Evolutionary conservation across 2,888 invertebrate genomes (phyloP), one percentile per base, ranked within the genome.

Genomic region (Lasioglossum oenotherae): DNA sequence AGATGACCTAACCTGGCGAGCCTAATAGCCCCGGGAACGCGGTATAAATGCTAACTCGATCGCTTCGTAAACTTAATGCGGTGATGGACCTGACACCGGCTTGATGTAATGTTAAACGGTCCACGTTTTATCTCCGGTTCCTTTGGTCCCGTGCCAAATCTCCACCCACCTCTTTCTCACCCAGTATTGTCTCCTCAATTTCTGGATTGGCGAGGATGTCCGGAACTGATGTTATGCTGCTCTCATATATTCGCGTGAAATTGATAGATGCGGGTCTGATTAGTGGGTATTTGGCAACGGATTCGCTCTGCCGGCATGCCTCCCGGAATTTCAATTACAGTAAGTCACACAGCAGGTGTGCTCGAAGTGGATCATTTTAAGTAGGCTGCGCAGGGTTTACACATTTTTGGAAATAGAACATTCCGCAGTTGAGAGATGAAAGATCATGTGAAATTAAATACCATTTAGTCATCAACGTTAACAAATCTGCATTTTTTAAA

Each of bases 71-170:
- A 60, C 19, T 53, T 78, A 84, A 80, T 71, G 76, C 71, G 53
- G 23, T 27, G 53, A 53, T 78, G 80, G 27, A 60, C 76, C 73
- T 79, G 78, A 86, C 86, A 69, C 19, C 31, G 14, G 60, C 14
- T 41, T 41, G 57, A 82, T 79, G 44, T 75, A 57, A 73, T 67
- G 72, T 67, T 71, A n/a, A 69, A 69, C 53, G 35, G 38, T 60
- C 46, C 23, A 31, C 49, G 27, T 78, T 80, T 75, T 80, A 74
- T 75, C 69, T 84, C 41, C 8, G 23, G 35, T 41, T 72, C 27
- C 10, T 27, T 84, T 78, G 86, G 80, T 14, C 35, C 44, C 57
- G 44, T 76, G 86, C 82, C 86, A 82, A 77, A 27, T 31, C 49
- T 46, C 27, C n/a, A 8, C 72, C 27, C 41, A 41, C 31, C 69